Conservation (phyloP, 53 echinoderm and acorn worm species). For the Stichopus horrens region DNA sequence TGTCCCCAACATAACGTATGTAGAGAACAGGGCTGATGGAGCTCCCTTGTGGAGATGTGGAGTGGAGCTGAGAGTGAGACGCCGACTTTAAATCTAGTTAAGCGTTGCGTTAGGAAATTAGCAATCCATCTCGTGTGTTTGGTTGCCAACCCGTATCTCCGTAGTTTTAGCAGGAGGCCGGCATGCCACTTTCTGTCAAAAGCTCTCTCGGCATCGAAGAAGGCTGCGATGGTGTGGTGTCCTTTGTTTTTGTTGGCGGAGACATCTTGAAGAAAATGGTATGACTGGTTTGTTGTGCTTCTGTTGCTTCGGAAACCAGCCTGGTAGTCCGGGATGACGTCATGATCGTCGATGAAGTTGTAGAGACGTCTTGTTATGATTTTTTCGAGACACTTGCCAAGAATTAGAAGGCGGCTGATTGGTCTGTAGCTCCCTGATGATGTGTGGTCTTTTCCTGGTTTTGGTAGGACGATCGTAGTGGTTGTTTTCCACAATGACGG, state of each 20-base stretch:
- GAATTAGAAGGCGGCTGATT: no score
- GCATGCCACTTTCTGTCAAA: conserved; percentile 11
- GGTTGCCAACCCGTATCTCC: neutral
- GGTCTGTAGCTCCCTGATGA: no score
- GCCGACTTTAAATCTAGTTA: neutral
- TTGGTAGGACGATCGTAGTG: no score
- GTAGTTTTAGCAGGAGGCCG: neutral
- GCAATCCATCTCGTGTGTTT: conserved; percentile 14
- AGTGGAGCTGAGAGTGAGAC: neutral
- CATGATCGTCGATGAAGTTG: no score
- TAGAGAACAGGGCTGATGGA: neutral
- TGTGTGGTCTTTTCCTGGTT: no score
- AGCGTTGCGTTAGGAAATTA: neutral
- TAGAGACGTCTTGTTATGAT: no score
- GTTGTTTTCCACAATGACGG: no score
- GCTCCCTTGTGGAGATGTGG: neutral
- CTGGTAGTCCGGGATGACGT: no score
- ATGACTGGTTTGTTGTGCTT: conserved; percentile 4
- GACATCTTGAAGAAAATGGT: neutral
- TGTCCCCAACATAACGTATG: neutral
- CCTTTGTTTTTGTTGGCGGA: neutral
- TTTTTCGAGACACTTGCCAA: no score
- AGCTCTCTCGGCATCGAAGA: neutral
- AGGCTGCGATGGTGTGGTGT: neutral
- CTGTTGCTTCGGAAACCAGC: no score